phyloP scores from a whole-genome alignment of 2,797 vertebrate genomes.

The Spatula versicolor region DNA sequence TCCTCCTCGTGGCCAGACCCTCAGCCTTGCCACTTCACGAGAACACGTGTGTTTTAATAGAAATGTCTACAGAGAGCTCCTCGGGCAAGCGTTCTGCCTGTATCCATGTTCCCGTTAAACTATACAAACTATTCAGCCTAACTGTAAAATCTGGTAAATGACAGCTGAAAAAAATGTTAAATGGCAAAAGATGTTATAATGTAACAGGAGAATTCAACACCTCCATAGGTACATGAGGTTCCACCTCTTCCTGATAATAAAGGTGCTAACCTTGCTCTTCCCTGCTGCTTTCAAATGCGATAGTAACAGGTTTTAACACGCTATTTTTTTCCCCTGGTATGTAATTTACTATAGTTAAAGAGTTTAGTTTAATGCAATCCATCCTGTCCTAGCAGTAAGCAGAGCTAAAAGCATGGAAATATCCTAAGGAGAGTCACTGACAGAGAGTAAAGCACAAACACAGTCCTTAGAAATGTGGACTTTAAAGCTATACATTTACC shows the following conservation, averaged over 20 bases:
- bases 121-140: background rate
- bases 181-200: background rate
- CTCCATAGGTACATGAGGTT: background rate
- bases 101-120: background rate
- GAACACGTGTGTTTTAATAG: background rate
- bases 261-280: background rate
- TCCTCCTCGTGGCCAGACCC: background rate
- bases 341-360: background rate
- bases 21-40: background rate
- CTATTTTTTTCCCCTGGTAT: background rate
- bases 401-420: background rate
- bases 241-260: background rate
- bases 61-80: background rate
- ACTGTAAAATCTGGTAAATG: background rate
- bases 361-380: background rate
- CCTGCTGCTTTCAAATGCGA: background rate
- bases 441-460: background rate
- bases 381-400: background rate
- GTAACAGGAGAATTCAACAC: background rate
- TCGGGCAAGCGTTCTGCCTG: background rate
- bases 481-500: background rate
- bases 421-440: background rate
- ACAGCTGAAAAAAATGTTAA: background rate
- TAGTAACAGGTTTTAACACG: background rate
- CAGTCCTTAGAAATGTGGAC: background rate